Percentiles rank a stretch among this genome's conserved stretches.
Conservation (phyloP, 2,888 invertebrate genomes). For the Drosophila paramelanica region DNA sequence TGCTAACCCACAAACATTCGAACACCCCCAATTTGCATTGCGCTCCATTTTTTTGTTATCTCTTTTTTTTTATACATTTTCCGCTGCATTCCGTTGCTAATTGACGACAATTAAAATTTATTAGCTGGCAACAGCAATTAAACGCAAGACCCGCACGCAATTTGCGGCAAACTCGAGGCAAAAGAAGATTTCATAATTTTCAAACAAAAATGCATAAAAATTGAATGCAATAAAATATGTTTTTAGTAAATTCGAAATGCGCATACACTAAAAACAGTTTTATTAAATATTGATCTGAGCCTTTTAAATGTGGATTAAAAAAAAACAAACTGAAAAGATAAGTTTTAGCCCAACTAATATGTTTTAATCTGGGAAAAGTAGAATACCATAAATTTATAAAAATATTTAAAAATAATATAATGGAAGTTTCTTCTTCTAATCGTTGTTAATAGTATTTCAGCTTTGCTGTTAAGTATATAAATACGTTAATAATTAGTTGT, state of each 20-base stretch:
- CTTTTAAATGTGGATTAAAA: no score
- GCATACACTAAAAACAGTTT: no score
- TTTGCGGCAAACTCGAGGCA: conserved; percentile 24
- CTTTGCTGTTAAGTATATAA: not conserved
- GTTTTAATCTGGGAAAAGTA: no score
- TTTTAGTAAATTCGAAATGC: not conserved
- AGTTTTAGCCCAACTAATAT: no score
- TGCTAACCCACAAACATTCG: conserved; percentile 31
- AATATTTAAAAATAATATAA: no score
- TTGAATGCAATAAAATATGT: not conserved
- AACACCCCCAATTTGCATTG: conserved; percentile 55
- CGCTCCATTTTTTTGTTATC: conserved; percentile 19
- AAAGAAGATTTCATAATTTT: conserved; percentile 34
- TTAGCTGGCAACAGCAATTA: conserved; percentile 80
- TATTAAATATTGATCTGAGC: no score
- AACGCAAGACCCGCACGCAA: conserved; percentile 63
- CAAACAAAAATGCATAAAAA: conserved; percentile 17
- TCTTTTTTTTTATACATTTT: conserved; percentile 40
- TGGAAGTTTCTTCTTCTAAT: no score
- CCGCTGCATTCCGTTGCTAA: conserved; percentile 74
- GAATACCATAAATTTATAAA: no score
- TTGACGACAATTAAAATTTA: conserved; percentile 81
- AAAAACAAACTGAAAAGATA: no score
- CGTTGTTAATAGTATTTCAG: not conserved
- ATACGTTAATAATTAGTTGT: not conserved